These are phyloP conservation scores for Trachythela sp. DNA, from an alignment of 64 coral and sea anemone genomes.

Conservation along the genomic window DNA sequence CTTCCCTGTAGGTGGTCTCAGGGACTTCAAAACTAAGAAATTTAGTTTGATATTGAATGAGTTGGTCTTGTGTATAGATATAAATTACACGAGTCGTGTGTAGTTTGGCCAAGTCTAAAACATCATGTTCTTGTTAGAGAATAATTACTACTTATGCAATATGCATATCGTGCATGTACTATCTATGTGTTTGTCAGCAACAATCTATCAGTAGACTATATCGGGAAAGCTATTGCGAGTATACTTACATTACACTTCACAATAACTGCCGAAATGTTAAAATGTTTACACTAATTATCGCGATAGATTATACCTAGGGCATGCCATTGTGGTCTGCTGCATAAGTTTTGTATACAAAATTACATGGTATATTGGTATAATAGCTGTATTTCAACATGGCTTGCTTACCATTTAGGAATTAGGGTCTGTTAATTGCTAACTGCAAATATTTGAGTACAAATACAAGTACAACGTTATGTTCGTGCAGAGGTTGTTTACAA, in stretches of 20 bases:
- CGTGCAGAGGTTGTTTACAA: no score
- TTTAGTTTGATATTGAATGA: not conserved
- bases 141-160: not conserved
- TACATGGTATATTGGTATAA: no score
- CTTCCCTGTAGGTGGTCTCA: not conserved
- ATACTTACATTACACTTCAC: not conserved
- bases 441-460: no score
- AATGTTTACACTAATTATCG: constrained; percentile 9
- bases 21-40: not conserved
- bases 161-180: not conserved
- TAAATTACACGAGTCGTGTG: no score
- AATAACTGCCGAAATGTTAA: not conserved
- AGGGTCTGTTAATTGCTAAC: no score
- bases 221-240: not conserved
- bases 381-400: no score
- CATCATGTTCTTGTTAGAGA: not conserved
- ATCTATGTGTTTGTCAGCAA: not conserved
- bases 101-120: not conserved
- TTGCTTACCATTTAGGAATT: no score
- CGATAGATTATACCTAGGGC: not conserved
- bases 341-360: no score
- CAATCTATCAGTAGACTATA: not conserved
- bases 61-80: no score
- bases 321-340: no score
- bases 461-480: no score